A percentile compares a stretch with the other conserved stretches of the same genome.
These are phyloP conservation scores for Rhegmatorhina hoffmannsi DNA, from an alignment of 2,113 vertebrate species.

Conservation along the genomic window DNA sequence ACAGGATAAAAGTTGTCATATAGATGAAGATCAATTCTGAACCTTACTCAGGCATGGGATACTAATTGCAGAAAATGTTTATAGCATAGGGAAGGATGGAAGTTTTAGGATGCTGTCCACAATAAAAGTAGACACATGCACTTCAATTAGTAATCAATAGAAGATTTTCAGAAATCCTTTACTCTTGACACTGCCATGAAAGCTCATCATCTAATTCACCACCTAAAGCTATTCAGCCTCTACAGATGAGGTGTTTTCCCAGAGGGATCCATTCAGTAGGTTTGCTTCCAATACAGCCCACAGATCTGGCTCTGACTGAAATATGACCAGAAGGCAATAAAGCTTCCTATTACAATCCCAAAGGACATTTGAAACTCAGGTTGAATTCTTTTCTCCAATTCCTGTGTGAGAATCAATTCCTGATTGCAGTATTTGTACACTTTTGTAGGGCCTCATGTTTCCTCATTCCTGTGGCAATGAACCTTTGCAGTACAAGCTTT, in stretches of 20 bases:
- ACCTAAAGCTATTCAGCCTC: not conserved
- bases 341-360: not conserved
- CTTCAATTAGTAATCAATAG: not conserved
- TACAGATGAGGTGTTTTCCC: not conserved
- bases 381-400: not conserved
- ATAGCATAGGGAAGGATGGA: not conserved
- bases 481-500: conserved; percentile 38
- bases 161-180: not conserved
- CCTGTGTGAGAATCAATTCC: not conserved
- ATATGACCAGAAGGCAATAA: conserved; percentile 7
- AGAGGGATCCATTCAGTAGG: not conserved
- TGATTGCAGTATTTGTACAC: conserved; percentile 34
- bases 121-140: not conserved
- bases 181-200: not conserved
- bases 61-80: not conserved
- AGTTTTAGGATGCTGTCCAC: not conserved
- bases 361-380: conserved; percentile 30
- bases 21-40: not conserved
- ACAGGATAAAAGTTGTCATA: not conserved
- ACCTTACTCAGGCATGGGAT: not conserved
- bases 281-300: not conserved
- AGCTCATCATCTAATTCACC: not conserved
- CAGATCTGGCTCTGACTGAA: not conserved
- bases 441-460: conserved; percentile 20
- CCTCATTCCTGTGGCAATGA: conserved; percentile 9